Percentiles rank a stretch among this genome's conserved stretches.
Conservation (phyloP, 2,797 vertebrate species). For the Pteropus rufus region DNA sequence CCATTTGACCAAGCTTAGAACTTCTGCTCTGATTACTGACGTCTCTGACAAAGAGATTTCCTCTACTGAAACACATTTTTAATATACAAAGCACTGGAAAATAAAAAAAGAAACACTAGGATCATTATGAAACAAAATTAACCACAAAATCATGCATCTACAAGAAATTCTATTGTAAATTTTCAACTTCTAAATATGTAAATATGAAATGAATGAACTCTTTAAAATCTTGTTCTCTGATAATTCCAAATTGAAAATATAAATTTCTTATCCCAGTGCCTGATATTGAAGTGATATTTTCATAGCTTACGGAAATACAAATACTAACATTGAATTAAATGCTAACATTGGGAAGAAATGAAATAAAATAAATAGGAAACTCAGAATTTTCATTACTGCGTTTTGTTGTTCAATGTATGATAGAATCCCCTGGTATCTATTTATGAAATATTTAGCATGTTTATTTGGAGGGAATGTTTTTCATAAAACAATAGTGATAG, state of each 20-base stretch:
- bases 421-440: slow-evolving; percentile 1
- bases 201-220: slow-evolving; percentile 10
- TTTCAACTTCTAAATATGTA: not conserved
- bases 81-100: not conserved
- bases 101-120: not conserved
- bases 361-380: slow-evolving; percentile 42
- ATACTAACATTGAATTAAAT: slow-evolving; percentile 35
- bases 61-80: not conserved
- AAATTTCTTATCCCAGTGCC: not conserved
- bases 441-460: slow-evolving; percentile 56
- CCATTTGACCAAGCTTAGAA: not conserved
- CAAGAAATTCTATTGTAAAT: not conserved
- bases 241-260: slow-evolving; percentile 29
- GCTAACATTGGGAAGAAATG: slow-evolving; percentile 36
- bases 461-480: slow-evolving; percentile 41
- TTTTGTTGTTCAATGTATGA: slow-evolving; percentile 13
- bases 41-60: not conserved
- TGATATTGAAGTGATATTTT: slow-evolving; percentile 36
- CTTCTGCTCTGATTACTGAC: not conserved
- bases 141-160: not conserved
- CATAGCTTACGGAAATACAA: slow-evolving; percentile 27
- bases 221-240: not conserved
- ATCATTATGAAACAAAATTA: slow-evolving; percentile 2
- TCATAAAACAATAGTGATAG: not conserved
- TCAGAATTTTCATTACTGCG: slow-evolving; percentile 43